phyloP scores from a whole-genome alignment of 2,797 vertebrate genomes.

The Remorina albescens region DNA sequence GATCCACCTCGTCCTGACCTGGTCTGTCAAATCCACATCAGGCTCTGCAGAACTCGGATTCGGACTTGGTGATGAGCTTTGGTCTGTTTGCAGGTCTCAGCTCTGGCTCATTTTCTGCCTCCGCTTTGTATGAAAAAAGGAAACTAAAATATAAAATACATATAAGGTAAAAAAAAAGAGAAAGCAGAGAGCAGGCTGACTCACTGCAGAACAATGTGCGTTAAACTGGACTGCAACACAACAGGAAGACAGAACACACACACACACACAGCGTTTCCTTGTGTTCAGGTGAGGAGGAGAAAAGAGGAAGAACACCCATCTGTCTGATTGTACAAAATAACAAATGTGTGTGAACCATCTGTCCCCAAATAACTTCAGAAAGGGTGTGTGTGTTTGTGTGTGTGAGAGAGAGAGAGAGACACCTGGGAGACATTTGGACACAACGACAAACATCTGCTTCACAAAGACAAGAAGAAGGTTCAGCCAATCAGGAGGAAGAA shows the following conservation, averaged over 20 bases:
- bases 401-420: background rate
- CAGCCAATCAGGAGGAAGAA: background rate
- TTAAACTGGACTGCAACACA: background rate
- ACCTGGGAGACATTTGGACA: slow-evolving; percentile 31
- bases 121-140: background rate
- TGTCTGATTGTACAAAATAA: slow-evolving; percentile 41
- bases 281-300: background rate
- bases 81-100: background rate
- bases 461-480: background rate
- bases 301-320: slow-evolving; percentile 22
- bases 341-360: slow-evolving; percentile 40
- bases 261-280: background rate
- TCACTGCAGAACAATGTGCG: background rate
- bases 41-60: no score
- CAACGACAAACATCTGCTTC: slow-evolving; percentile 36
- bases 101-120: background rate
- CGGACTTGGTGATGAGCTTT: no score
- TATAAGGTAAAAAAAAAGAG: no score
- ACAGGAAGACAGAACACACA: background rate
- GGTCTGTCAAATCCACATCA: no score
- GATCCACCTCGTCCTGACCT: no score
- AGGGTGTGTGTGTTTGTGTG: slow-evolving; percentile 3
- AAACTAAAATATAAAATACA: background rate
- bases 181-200: background rate
- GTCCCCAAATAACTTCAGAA: slow-evolving; percentile 38